Percentiles rank a stretch among this genome's conserved stretches.
phyloP scores from a whole-genome alignment of 2,113 vertebrate species.

The Eurystomus gularis region DNA sequence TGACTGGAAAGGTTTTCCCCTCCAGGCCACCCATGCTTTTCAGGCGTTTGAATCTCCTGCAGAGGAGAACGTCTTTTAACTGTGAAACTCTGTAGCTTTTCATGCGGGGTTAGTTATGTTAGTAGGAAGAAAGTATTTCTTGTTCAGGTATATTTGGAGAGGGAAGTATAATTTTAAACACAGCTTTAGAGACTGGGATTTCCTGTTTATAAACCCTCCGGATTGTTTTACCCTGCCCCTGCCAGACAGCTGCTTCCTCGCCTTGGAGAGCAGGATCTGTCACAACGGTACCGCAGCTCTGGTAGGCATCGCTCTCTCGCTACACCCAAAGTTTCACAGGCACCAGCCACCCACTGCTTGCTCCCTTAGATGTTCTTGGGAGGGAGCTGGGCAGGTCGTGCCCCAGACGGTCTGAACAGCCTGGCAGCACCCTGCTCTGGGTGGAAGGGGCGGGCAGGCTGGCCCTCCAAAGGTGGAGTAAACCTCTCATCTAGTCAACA shows the following conservation, averaged over 20 bases:
- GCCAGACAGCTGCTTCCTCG: background rate
- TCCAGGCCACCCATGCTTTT: background rate
- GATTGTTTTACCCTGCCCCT: background rate
- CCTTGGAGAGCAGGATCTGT: background rate
- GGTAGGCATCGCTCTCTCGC: background rate
- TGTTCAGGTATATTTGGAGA: background rate
- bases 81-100: background rate
- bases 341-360: fast-evolving
- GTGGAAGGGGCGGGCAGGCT: background rate
- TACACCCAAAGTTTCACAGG: fast-evolving
- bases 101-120: background rate
- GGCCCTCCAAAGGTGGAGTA: background rate
- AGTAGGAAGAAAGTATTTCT: background rate
- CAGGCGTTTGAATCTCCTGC: background rate
- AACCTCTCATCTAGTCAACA: background rate
- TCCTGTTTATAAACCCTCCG: background rate
- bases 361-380: fast-evolving
- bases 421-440: background rate
- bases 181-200: background rate
- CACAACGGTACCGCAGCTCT: background rate
- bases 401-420: background rate
- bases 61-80: background rate
- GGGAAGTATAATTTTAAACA: background rate
- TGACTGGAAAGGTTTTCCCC: background rate
- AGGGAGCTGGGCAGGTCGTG: background rate